Percentiles rank a stretch among this genome's conserved stretches.
Evolutionary conservation across 2,113 vertebrate genomes (phyloP).

Genomic region (Crotalus viridis): DNA sequence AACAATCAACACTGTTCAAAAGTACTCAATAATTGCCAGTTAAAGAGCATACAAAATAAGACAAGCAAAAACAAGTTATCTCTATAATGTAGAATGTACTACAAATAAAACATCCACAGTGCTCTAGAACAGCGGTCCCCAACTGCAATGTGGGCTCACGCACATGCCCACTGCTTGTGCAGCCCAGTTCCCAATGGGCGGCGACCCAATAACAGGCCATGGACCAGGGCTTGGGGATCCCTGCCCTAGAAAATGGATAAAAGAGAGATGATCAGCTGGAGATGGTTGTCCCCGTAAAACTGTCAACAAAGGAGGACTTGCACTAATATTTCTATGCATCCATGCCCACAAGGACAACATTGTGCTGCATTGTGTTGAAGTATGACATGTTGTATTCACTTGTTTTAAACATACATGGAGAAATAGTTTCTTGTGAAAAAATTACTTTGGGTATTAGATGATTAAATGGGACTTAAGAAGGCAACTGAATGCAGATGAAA

Average conservation of each 20-base stretch:
- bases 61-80: background rate
- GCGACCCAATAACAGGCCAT: background rate
- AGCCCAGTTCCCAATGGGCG: background rate
- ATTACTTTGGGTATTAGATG: background rate
- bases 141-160: background rate
- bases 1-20: background rate
- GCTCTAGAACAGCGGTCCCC: background rate
- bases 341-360: background rate
- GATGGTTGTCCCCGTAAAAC: background rate
- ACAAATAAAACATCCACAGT: background rate
- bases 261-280: background rate
- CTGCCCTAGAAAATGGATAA: background rate
- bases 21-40: background rate
- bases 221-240: background rate
- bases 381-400: background rate
- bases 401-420: rapidly evolving
- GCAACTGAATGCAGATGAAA: background rate
- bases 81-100: background rate
- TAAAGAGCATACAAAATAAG: background rate
- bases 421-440: background rate
- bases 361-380: background rate
- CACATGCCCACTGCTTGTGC: background rate
- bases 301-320: background rate
- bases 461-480: background rate
- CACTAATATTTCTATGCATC: background rate